Percentiles rank a stretch among this genome's conserved stretches.
These are phyloP conservation scores for Tenebrosternarchus preto DNA, from an alignment of 2,113 vertebrate species.

Conservation along the genomic window DNA sequence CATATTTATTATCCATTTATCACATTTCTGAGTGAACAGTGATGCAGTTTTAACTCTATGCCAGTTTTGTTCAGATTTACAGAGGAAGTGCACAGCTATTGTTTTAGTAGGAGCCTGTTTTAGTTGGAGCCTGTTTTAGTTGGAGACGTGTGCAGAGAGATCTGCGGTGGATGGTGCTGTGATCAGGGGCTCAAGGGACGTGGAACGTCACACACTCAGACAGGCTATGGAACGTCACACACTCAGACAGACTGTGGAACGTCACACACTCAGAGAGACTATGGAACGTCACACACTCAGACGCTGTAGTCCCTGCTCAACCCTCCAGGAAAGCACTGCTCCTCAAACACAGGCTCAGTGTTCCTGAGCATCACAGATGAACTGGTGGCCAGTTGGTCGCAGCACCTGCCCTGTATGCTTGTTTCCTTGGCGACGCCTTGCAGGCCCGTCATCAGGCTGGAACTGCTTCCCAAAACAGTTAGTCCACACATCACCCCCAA, in stretches of 20 bases:
- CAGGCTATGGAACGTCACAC: too few species aligned
- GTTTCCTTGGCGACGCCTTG: constrained; percentile 68
- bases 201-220: too few species aligned
- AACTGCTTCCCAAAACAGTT: neutral
- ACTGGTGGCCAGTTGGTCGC: too few species aligned
- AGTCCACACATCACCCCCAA: neutral
- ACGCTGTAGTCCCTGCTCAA: too few species aligned
- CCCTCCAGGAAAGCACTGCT: too few species aligned
- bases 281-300: too few species aligned
- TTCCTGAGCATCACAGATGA: too few species aligned
- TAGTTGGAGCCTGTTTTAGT: neutral
- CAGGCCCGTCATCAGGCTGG: neutral
- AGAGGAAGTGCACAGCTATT: neutral
- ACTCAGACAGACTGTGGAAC: too few species aligned
- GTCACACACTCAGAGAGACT: too few species aligned
- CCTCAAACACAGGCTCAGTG: too few species aligned
- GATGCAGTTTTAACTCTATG: neutral
- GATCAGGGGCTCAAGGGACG: too few species aligned
- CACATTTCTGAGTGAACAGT: neutral
- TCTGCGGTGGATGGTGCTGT: constrained; percentile 57
- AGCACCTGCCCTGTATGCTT: constrained; percentile 60
- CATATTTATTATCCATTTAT: neutral
- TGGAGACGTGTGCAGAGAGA: constrained; percentile 66
- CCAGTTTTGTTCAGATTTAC: neutral
- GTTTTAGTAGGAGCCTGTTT: constrained; percentile 10